These are phyloP conservation scores for Selenia dentaria DNA, from an alignment of 2,888 invertebrate genomes.

Conservation along the genomic window DNA sequence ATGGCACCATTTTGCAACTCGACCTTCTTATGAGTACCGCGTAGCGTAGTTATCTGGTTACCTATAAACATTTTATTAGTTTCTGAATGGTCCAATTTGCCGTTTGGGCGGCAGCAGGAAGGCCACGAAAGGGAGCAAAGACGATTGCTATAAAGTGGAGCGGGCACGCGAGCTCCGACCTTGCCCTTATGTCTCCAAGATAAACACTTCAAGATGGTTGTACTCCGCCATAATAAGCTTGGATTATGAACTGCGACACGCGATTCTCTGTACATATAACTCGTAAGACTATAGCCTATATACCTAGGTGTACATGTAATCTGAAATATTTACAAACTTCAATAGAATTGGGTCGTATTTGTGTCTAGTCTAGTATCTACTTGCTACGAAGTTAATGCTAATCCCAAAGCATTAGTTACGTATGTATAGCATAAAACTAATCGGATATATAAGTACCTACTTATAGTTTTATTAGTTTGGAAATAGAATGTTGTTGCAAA, in stretches of 20 bases:
- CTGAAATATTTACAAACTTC: too few species aligned
- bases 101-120: constrained; percentile 28
- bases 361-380: too few species aligned
- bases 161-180: constrained; percentile 62
- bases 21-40: constrained; percentile 24
- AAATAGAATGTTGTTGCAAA: too few species aligned
- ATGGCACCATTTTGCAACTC: constrained; percentile 27
- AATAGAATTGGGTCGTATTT: too few species aligned
- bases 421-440: too few species aligned
- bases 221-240: constrained; percentile 28
- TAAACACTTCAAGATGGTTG: constrained; percentile 46
- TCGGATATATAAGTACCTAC: too few species aligned
- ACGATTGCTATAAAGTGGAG: constrained; percentile 52
- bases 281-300: too few species aligned
- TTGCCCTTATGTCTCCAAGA: constrained; percentile 61
- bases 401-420: too few species aligned
- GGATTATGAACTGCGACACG: constrained; percentile 41
- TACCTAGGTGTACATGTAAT: too few species aligned
- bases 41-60: constrained; percentile 20
- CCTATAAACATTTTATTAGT: constrained; percentile 40
- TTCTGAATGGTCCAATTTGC: constrained; percentile 34
- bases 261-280: constrained; percentile 2
- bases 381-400: too few species aligned
- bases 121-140: constrained; percentile 49
- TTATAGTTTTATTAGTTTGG: too few species aligned